Percentiles rank a stretch among this genome's conserved stretches.
Evolutionary conservation across 2,113 vertebrate genomes (phyloP).

Genomic region (Dendropsophus ebraccatus): DNA sequence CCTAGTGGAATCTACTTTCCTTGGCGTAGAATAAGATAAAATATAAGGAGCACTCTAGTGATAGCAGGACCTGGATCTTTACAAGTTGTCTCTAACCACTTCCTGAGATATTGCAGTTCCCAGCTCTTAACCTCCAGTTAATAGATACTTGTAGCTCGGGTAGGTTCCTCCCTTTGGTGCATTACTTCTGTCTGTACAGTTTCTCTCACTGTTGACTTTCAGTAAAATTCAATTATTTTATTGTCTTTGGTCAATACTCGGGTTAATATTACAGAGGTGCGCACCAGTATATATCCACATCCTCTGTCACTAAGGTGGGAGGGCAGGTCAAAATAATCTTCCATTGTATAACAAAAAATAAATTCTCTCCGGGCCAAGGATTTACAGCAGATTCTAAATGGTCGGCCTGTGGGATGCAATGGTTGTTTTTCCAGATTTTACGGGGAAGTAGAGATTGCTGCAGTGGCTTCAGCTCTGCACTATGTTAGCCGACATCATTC

Average conservation of each 20-base stretch:
- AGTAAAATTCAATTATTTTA: constrained; percentile 58
- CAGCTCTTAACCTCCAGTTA: constrained; percentile 26
- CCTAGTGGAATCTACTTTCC: background rate
- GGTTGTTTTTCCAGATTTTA: constrained; percentile 30
- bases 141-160: constrained; percentile 31
- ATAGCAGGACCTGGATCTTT: background rate
- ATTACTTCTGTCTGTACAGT: constrained; percentile 27
- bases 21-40: background rate
- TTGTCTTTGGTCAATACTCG: constrained; percentile 52
- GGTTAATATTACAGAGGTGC: constrained; percentile 43
- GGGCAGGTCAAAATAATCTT: constrained; percentile 28
- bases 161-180: constrained; percentile 23
- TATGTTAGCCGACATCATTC: constrained; percentile 2
- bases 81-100: background rate
- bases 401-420: constrained; percentile 10
- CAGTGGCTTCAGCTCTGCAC: background rate
- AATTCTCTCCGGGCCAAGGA: constrained; percentile 26
- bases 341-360: constrained; percentile 16
- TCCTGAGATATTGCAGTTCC: constrained; percentile 15
- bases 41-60: background rate
- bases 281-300: constrained; percentile 34
- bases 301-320: constrained; percentile 33
- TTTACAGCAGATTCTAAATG: constrained; percentile 35
- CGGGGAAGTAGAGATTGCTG: background rate
- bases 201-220: constrained; percentile 45